A percentile compares a stretch with the other conserved stretches of the same genome.
phyloP scores from a whole-genome alignment of 2,113 vertebrate species.

The Abramis brama region DNA sequence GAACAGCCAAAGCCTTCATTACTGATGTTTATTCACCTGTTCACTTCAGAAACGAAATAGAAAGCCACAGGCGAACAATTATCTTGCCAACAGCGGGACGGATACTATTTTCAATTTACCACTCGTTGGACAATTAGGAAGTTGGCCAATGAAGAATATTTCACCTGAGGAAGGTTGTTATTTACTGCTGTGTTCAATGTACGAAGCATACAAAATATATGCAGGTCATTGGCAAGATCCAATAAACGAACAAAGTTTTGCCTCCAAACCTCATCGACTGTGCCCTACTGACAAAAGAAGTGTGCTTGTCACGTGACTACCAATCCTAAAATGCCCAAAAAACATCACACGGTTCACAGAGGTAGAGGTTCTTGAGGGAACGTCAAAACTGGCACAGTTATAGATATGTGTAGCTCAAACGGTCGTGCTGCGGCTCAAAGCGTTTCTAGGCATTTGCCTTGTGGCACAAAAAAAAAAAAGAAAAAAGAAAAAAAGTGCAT shows the following conservation, averaged over 20 bases:
- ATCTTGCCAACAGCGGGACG: background rate
- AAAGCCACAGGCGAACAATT: background rate
- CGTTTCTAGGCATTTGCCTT: background rate
- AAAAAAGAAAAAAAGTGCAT: constrained; percentile 38
- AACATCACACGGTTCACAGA: constrained; percentile 39
- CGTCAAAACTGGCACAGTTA: constrained; percentile 32
- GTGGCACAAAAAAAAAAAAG: background rate
- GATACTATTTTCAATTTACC: background rate
- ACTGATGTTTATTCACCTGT: background rate
- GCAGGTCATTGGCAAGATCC: background rate
- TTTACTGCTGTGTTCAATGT: background rate
- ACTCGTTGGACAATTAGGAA: background rate
- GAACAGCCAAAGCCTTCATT: constrained; percentile 2
- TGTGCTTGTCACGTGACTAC: constrained; percentile 39
- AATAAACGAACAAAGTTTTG: background rate
- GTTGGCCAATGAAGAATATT: background rate
- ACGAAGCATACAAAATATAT: background rate
- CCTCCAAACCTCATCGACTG: constrained; percentile 29
- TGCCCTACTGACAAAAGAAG: background rate
- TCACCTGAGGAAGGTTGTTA: background rate
- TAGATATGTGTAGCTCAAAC: background rate
- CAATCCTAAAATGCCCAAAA: constrained; percentile 36
- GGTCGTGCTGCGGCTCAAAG: background rate
- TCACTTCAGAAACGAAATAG: background rate
- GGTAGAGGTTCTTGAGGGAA: constrained; percentile 46